These are phyloP conservation scores for Melanostoma scalare DNA, from an alignment of 2,888 invertebrate genomes.

Conservation along the genomic window DNA sequence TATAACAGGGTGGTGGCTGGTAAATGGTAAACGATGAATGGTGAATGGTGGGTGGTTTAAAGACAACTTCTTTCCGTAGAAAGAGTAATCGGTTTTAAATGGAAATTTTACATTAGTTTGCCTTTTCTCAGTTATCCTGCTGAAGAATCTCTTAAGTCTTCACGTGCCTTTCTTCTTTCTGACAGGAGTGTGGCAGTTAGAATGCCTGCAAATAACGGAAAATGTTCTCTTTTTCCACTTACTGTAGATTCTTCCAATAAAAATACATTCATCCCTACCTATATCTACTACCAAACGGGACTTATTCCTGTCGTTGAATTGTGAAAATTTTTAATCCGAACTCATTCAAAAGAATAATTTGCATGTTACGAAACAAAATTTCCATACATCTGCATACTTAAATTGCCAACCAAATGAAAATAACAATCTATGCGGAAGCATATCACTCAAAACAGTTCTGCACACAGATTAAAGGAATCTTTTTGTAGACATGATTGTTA, in stretches of 20 bases:
- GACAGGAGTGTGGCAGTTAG: slow-evolving; percentile 7
- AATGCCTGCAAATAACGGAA: neutral
- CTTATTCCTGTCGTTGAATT: slow-evolving; percentile 16
- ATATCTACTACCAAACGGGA: neutral
- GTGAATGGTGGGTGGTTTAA: slow-evolving; percentile 3
- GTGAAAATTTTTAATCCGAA: slow-evolving; percentile 14
- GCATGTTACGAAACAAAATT: too few relatives aligned
- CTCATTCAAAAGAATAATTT: slow-evolving; percentile 20
- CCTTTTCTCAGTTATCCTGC: slow-evolving; percentile 16
- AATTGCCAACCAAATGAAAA: too few relatives aligned
- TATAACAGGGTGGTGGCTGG: neutral
- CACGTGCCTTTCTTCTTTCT: neutral
- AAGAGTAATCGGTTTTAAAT: slow-evolving; percentile 58
- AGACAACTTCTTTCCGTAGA: neutral
- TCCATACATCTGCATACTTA: too few relatives aligned
- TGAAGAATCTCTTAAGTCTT: neutral
- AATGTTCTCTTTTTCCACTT: too few relatives aligned
- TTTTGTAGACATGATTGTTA: too few relatives aligned
- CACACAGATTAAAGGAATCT: too few relatives aligned
- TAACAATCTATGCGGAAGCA: too few relatives aligned
- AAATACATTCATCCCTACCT: too few relatives aligned
- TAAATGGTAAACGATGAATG: neutral
- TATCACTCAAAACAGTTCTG: too few relatives aligned
- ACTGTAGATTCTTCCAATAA: neutral
- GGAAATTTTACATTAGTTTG: slow-evolving; percentile 50